phyloP scores from a whole-genome alignment of 2,888 invertebrate genomes.

The Chrysomela aeneicollis region DNA sequence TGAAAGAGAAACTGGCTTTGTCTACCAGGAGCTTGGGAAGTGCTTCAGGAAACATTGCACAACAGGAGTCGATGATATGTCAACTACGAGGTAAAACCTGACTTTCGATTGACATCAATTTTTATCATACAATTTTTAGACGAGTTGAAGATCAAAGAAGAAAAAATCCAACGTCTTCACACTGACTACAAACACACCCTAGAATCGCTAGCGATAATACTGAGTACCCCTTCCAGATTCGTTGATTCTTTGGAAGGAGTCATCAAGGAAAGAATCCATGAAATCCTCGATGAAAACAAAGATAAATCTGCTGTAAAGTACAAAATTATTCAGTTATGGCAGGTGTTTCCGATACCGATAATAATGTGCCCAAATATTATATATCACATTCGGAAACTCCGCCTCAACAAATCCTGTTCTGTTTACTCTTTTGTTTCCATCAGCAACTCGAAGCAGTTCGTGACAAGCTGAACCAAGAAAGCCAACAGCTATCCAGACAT shows the following conservation, averaged over 20 bases:
- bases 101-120: too few relatives aligned
- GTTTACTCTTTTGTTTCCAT: slow-evolving; percentile 13
- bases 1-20: slow-evolving; percentile 71
- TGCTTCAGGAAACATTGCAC: slow-evolving; percentile 73
- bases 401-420: background rate
- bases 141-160: slow-evolving; percentile 74
- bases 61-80: slow-evolving; percentile 73
- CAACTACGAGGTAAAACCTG: slow-evolving; percentile 72
- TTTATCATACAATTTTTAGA: slow-evolving; percentile 61
- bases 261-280: slow-evolving; percentile 81
- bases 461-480: slow-evolving; percentile 76
- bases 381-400: slow-evolving; percentile 10
- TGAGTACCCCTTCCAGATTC: slow-evolving; percentile 75
- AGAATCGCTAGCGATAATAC: slow-evolving; percentile 75
- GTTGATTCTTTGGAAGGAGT: slow-evolving; percentile 81
- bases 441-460: slow-evolving; percentile 81
- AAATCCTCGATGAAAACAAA: slow-evolving; percentile 79
- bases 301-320: slow-evolving; percentile 73
- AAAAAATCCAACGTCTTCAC: slow-evolving; percentile 72
- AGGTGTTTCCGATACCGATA: slow-evolving; percentile 8
- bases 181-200: slow-evolving; percentile 74
- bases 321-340: slow-evolving; percentile 13
- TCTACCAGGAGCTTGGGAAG: slow-evolving; percentile 72
- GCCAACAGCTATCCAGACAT: slow-evolving; percentile 75
- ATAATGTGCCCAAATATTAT: too few relatives aligned